These are phyloP conservation scores for Rhea americana DNA, from an alignment of 2,113 vertebrate genomes.

Conservation along the genomic window DNA sequence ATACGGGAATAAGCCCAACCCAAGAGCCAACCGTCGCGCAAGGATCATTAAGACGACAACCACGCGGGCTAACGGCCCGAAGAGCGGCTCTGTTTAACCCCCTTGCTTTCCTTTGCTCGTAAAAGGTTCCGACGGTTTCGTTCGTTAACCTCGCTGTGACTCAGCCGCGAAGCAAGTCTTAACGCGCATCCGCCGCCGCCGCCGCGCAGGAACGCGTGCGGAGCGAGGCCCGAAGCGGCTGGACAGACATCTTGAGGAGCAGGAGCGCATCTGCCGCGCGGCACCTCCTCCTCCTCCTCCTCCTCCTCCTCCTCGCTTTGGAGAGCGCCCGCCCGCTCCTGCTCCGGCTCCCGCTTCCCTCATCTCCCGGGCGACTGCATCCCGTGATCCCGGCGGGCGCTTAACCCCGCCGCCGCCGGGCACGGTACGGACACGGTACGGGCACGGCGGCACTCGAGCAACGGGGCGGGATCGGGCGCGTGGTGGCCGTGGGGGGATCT, in stretches of 20 bases:
- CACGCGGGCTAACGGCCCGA: neutral
- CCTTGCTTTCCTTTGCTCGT: neutral
- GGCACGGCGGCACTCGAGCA: neutral
- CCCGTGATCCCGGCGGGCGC: neutral
- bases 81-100: neutral
- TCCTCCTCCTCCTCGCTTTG: slow-evolving; percentile 19
- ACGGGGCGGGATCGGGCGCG: neutral
- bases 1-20: neutral
- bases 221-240: neutral
- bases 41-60: neutral
- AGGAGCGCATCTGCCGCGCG: neutral
- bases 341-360: neutral
- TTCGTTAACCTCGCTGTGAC: slow-evolving; percentile 8
- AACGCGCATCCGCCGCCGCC: neutral
- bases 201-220: rapidly evolving
- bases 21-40: rapidly evolving
- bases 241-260: neutral
- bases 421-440: too few relatives aligned
- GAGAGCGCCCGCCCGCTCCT: neutral
- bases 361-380: neutral
- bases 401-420: neutral
- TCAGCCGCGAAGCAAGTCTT: slow-evolving; percentile 35
- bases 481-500: neutral
- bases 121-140: neutral
- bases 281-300: neutral